Base-by-base conservation (phyloP, 2,888 invertebrate genomes). In the Pogonocherus hispidulus region DNA sequence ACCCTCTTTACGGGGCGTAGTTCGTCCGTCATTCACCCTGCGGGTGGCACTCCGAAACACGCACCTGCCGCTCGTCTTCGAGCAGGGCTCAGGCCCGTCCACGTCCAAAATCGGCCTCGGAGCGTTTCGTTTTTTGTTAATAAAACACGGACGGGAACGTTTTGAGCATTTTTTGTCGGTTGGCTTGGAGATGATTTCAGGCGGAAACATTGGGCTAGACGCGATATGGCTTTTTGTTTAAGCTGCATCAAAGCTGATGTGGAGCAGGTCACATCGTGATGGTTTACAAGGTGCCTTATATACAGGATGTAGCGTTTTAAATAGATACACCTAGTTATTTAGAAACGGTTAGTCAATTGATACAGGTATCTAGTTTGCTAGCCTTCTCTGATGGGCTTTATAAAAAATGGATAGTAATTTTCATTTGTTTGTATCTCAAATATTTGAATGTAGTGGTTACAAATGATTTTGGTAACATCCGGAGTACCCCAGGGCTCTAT, bases 1-100 rank as follows among this genome's bases (percentile, higher is more conserved):
- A 74, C 73, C 75, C 75, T 75, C 72, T 76, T 76, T 75, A 76
- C 71, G 74, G 76, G 78, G 77, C 76, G 76, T 77, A 78, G 75
- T 75, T 70, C 70, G 74, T 76, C 76, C 78, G 78, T 78, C 77
- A 78, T 75, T 77, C 76, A 78, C 78, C 78, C 78, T 56, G 76
- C 78, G 78, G 78, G 78, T 78, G 78, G 78, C 74, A 78, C 77
- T 75, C 76, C 77, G 71, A 76, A 78, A 73, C 77, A 77, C 74
- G 77, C 75, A 78, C 78, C 78, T 77, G 78, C 78, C 76, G 68
- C 65, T 77, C 70, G 67, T 66, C 70, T 66, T 67, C 70, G 62
- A 67, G 66, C 51, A 65, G 63, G 67, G 67, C 5, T 63, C 63
- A 68, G 64, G 67, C 70, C 68, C 69, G 67, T n/a, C 66, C 63